Evolutionary conservation across 2,888 invertebrate genomes (phyloP).

Genomic region (Apamea crenata): DNA sequence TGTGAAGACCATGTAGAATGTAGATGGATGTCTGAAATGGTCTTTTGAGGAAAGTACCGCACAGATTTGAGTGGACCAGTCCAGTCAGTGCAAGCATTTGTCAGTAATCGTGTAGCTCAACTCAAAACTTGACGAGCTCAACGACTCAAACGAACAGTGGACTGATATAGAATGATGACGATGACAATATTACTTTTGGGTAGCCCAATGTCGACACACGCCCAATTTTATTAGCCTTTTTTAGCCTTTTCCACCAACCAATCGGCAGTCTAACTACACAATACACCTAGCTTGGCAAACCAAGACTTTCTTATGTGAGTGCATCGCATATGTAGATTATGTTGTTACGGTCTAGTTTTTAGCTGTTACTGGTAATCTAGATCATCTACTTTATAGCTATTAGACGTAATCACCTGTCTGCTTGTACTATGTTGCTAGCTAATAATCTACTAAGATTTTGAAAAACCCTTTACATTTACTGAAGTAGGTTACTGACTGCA

Average conservation of each 20-base stretch:
- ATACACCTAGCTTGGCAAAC: slow-evolving; percentile 6
- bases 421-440: neutral
- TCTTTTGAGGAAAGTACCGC: too few relatives aligned
- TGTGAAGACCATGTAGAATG: too few relatives aligned
- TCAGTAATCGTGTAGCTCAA: too few relatives aligned
- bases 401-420: neutral
- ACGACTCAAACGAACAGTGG: too few relatives aligned
- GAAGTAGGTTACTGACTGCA: too few relatives aligned
- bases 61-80: too few relatives aligned
- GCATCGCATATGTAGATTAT: slow-evolving; percentile 44
- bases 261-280: too few relatives aligned
- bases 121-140: too few relatives aligned
- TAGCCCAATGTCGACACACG: neutral
- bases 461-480: neutral
- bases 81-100: too few relatives aligned
- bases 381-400: slow-evolving; percentile 36
- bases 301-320: slow-evolving; percentile 31
- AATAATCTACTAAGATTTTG: neutral
- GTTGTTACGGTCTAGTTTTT: slow-evolving; percentile 55
- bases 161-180: neutral
- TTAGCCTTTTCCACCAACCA: neutral
- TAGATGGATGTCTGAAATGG: too few relatives aligned
- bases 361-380: slow-evolving; percentile 44
- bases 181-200: neutral
- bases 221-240: too few relatives aligned